Conservation (phyloP, 2,888 invertebrate genomes). For the Cantharis nigra region DNA sequence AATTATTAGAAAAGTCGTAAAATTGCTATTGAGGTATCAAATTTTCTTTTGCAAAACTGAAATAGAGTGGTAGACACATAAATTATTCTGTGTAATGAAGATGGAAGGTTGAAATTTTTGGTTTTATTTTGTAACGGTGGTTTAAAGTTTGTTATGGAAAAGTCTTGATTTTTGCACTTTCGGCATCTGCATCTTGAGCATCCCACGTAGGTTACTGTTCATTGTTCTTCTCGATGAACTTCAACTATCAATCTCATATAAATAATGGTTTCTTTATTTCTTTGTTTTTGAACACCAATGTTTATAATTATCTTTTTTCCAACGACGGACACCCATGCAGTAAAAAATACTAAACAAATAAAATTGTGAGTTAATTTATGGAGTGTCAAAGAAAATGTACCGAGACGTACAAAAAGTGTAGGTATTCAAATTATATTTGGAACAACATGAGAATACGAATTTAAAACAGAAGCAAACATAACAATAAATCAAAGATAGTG, state of each 20-base stretch:
- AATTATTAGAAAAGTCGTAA: background rate
- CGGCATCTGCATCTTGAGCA: background rate
- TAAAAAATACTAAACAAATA: background rate
- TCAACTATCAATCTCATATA: background rate
- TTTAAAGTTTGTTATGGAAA: background rate
- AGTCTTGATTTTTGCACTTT: background rate
- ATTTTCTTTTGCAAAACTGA: background rate
- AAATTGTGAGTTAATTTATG: slow-evolving; percentile 12
- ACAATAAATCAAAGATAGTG: slow-evolving; percentile 43
- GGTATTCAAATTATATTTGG: slow-evolving; percentile 23
- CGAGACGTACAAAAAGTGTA: slow-evolving; percentile 16
- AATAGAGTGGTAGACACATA: background rate
- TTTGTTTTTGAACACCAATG: background rate
- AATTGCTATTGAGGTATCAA: background rate
- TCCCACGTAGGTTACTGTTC: background rate
- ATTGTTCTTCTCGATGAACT: background rate
- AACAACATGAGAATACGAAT: slow-evolving; percentile 8
- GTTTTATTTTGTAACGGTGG: background rate
- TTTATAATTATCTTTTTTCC: background rate
- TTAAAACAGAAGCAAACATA: slow-evolving; percentile 43
- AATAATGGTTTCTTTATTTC: background rate
- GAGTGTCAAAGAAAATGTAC: slow-evolving; percentile 19
- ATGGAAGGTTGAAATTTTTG: background rate
- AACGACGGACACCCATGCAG: background rate
- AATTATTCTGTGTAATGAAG: background rate